Conservation (phyloP, 1,140 invertebrate genomes). For the Cherax quadricarinatus region DNA sequence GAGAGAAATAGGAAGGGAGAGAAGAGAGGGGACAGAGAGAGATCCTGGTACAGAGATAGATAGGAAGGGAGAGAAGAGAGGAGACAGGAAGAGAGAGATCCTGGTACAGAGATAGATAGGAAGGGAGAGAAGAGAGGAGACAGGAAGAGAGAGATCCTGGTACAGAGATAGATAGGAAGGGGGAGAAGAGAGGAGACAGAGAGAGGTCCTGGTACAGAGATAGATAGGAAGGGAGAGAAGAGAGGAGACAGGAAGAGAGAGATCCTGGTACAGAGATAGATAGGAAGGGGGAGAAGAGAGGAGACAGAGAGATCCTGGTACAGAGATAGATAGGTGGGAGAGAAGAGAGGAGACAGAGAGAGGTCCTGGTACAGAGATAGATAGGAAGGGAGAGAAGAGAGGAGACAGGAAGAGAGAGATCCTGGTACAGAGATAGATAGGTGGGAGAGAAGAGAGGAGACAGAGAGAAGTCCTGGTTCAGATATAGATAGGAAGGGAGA, state of each 20-base stretch:
- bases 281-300: too few relatives aligned
- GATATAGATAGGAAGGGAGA: not conserved
- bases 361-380: not conserved
- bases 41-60: not conserved
- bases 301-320: conserved; percentile 2
- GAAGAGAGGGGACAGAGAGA: not conserved
- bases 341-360: not conserved
- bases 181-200: not conserved
- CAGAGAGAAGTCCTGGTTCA: not conserved
- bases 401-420: conserved; percentile 7
- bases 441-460: not conserved
- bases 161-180: not conserved
- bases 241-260: not conserved
- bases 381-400: not conserved
- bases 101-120: not conserved
- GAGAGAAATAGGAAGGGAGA: not conserved
- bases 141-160: not conserved
- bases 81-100: not conserved
- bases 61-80: not conserved
- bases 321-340: not conserved
- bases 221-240: not conserved
- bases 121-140: not conserved
- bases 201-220: not conserved
- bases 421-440: not conserved
- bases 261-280: not conserved